These are phyloP conservation scores for Zootermopsis nevadensis DNA, from an alignment of 2,888 invertebrate genomes.

Conservation along the genomic window DNA sequence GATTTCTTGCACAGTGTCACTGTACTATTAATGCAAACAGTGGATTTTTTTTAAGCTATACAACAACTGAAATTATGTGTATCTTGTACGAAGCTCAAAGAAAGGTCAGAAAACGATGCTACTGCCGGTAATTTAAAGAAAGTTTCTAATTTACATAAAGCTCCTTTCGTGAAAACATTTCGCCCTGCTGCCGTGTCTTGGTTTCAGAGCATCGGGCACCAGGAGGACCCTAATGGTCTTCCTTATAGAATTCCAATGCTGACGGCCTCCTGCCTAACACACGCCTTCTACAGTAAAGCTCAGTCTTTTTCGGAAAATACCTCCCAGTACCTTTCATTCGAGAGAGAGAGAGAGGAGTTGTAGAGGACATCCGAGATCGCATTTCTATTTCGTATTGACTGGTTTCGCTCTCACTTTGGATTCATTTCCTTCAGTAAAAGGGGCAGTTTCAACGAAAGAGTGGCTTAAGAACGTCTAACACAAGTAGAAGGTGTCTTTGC, in stretches of 20 bases:
- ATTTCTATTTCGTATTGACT: neutral
- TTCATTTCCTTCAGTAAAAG: neutral
- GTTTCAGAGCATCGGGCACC: neutral
- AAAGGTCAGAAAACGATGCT: neutral
- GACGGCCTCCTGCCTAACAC: neutral
- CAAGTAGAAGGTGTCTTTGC: neutral
- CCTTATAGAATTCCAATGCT: conserved; percentile 14
- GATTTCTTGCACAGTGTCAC: no score
- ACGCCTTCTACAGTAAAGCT: neutral
- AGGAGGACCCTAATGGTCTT: neutral
- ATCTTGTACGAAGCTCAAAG: no score
- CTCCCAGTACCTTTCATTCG: neutral
- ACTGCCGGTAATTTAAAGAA: neutral
- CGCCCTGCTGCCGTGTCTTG: neutral
- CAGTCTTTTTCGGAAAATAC: neutral
- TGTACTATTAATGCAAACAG: no score
- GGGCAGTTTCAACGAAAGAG: neutral
- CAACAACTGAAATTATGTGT: no score
- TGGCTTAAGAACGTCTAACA: neutral
- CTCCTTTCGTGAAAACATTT: neutral
- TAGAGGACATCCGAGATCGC: neutral
- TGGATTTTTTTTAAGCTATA: no score
- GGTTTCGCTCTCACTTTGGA: neutral
- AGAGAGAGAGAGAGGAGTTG: neutral
- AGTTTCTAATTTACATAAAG: neutral